These are phyloP conservation scores for Ciconia stormi DNA, from an alignment of 2,113 vertebrate species.

Conservation along the genomic window DNA sequence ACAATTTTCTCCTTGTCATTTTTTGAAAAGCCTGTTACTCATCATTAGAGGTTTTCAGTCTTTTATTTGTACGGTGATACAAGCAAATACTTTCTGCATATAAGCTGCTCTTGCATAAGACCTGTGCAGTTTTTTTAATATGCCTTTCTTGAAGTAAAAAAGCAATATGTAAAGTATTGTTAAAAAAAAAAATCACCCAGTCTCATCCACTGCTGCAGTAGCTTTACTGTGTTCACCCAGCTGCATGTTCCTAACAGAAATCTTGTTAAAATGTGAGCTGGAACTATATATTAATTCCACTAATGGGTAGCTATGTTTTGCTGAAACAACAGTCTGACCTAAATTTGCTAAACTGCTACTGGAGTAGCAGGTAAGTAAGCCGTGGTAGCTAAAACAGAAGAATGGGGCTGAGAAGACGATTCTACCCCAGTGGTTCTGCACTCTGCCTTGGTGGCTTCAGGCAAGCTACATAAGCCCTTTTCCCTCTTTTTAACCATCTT, in stretches of 20 bases:
- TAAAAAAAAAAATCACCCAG: background rate
- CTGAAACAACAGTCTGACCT: background rate
- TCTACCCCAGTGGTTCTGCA: background rate
- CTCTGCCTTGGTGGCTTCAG: background rate
- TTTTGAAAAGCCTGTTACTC: conserved; percentile 37
- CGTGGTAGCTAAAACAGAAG: background rate
- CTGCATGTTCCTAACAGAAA: background rate
- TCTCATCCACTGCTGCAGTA: background rate
- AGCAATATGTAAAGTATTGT: background rate
- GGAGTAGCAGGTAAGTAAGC: background rate
- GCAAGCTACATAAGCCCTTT: background rate
- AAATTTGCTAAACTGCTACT: conserved; percentile 1
- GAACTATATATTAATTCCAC: background rate
- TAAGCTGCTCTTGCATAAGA: background rate
- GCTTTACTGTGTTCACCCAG: background rate
- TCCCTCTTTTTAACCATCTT: background rate
- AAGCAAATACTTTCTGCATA: background rate
- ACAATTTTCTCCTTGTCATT: conserved; percentile 51
- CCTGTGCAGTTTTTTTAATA: background rate
- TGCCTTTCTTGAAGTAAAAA: background rate
- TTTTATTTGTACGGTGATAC: background rate
- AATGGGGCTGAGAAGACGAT: background rate
- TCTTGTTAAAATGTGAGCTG: conserved; percentile 4
- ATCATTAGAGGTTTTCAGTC: background rate
- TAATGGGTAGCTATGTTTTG: background rate